These are phyloP conservation scores for Lytechinus pictus DNA, from an alignment of 35 echinoderm and acorn worm species.

Conservation along the genomic window DNA sequence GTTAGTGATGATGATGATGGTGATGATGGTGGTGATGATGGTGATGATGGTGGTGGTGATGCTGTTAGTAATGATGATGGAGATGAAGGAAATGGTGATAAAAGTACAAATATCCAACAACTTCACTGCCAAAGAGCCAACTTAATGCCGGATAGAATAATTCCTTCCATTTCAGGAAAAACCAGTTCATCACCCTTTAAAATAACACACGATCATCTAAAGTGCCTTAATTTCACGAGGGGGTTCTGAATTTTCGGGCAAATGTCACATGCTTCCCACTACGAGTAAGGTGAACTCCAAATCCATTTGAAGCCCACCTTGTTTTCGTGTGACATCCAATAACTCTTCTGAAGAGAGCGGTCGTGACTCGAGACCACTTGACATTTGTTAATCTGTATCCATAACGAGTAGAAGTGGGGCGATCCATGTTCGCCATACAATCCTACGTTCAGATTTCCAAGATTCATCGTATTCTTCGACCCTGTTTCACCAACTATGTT, in stretches of 20 bases:
- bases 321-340: not conserved
- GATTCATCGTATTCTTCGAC: too few species aligned
- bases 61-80: too few species aligned
- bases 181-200: not conserved
- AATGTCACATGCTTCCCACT: not conserved
- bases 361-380: not conserved
- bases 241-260: not conserved
- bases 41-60: too few species aligned
- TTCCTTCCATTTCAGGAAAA: not conserved
- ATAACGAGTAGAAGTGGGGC: not conserved
- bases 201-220: not conserved
- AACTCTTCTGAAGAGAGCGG: not conserved
- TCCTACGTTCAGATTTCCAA: too few species aligned
- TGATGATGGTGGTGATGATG: too few species aligned
- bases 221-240: not conserved
- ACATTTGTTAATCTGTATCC: slow-evolving; percentile 5
- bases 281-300: not conserved
- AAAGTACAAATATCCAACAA: too few species aligned
- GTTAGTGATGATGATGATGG: too few species aligned
- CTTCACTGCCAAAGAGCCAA: too few species aligned
- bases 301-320: not conserved
- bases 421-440: not conserved
- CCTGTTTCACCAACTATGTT: too few species aligned
- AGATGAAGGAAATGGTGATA: too few species aligned
- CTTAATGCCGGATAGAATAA: too few species aligned